A percentile compares a stretch with the other conserved stretches of the same genome.
Conservation (phyloP, 2,113 vertebrate species). For the Orientallactaga bullata region DNA sequence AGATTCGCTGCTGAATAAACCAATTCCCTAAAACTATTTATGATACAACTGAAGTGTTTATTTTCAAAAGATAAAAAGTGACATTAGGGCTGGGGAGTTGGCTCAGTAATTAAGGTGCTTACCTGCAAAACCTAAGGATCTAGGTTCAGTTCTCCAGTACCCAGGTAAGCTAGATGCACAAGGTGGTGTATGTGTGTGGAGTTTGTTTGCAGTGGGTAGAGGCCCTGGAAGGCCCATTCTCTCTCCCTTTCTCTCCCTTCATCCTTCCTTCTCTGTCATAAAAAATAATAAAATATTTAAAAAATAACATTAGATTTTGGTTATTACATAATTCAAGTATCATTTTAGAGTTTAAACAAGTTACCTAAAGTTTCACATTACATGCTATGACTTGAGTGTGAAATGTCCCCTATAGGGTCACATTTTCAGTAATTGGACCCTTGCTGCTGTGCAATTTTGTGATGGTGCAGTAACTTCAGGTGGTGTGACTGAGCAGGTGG, state of each 20-base stretch:
- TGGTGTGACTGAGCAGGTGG: not conserved
- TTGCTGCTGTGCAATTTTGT: not conserved
- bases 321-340: not conserved
- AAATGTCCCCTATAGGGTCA: not conserved
- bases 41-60: constrained; percentile 1
- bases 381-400: not conserved
- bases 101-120: no score
- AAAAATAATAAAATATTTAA: no score
- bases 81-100: no score
- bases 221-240: no score
- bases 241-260: no score
- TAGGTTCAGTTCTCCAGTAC: no score
- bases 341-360: not conserved
- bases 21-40: not conserved
- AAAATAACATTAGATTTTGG: not conserved
- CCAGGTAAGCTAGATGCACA: no score
- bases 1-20: constrained; percentile 48
- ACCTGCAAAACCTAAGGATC: no score
- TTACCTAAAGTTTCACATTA: not conserved
- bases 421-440: not conserved
- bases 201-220: no score
- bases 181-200: no score
- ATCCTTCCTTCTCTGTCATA: no score
- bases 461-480: no score
- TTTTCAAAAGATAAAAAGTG: not conserved